Percentiles rank a stretch among this genome's conserved stretches.
phyloP scores from a whole-genome alignment of 2,797 vertebrate genomes.

The Ataeniobius toweri region DNA sequence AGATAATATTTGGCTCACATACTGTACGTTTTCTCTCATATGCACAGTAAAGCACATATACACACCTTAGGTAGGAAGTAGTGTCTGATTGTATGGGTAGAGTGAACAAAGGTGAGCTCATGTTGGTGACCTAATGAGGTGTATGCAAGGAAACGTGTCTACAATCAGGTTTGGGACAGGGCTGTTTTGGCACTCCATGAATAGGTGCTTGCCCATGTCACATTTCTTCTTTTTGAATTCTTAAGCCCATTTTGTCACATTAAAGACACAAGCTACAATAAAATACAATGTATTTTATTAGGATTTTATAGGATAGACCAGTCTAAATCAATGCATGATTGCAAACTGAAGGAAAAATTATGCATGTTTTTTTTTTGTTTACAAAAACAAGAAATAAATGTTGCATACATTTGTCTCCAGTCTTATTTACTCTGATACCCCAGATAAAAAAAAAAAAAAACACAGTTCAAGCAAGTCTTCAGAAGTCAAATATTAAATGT shows the following conservation, averaged over 20 bases:
- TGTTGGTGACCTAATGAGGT: conserved; percentile 63
- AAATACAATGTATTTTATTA: no score
- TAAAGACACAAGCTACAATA: no score
- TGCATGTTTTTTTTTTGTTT: no score
- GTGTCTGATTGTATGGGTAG: conserved; percentile 26
- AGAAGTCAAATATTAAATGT: not conserved
- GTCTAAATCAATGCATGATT: no score
- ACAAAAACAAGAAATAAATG: no score
- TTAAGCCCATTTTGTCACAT: no score
- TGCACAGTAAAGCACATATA: conserved; percentile 8
- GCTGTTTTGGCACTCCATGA: not conserved
- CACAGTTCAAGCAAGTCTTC: not conserved
- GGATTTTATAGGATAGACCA: no score
- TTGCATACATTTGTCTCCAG: no score
- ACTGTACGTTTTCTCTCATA: conserved; percentile 28
- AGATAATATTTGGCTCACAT: conserved; percentile 51
- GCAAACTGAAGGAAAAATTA: no score
- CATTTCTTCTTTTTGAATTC: not conserved
- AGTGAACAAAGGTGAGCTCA: conserved; percentile 57
- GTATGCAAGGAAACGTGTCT: conserved; percentile 37
- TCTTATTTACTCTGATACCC: not conserved
- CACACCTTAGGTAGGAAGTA: conserved; percentile 8
- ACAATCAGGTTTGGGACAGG: conserved; percentile 3
- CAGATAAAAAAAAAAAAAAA: not conserved
- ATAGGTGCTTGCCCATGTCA: not conserved